Evolutionary conservation across 1,140 invertebrate species (phyloP).

Genomic region (Aphelinus atriplicis): DNA sequence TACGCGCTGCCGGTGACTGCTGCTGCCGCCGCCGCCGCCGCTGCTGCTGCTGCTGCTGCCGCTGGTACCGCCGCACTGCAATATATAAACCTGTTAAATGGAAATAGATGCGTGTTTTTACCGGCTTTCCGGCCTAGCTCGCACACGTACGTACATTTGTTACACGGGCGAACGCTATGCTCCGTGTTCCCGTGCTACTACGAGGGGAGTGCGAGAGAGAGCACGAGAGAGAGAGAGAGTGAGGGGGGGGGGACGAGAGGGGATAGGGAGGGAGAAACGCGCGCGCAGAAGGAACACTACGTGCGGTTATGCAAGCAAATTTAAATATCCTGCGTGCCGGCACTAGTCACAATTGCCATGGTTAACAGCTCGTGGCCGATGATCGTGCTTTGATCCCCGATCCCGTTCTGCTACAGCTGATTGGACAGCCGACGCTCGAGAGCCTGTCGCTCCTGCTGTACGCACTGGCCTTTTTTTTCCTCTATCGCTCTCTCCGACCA

Average conservation of each 20-base stretch:
- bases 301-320: conserved; percentile 61
- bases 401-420: conserved; percentile 22
- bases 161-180: background rate
- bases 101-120: conserved; percentile 67
- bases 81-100: conserved; percentile 67
- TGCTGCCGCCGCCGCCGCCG: background rate
- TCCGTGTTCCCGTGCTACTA: background rate
- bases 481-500: background rate
- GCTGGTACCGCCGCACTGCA: conserved; percentile 35
- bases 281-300: background rate
- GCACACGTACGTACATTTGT: conserved; percentile 41
- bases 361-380: conserved; percentile 52
- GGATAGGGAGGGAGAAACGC: too few species aligned
- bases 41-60: conserved; percentile 42
- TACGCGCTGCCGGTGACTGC: conserved; percentile 62
- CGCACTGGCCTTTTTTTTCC: too few species aligned
- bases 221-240: too few species aligned
- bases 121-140: conserved; percentile 53
- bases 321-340: conserved; percentile 57
- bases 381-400: conserved; percentile 33
- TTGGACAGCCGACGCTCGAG: conserved; percentile 31
- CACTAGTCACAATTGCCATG: conserved; percentile 39
- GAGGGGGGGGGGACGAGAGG: too few species aligned
- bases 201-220: too few species aligned
- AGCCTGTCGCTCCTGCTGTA: too few species aligned